A percentile compares a stretch with the other conserved stretches of the same genome.
phyloP scores from a whole-genome alignment of 2,113 vertebrate genomes.

The Microtus montanus region DNA sequence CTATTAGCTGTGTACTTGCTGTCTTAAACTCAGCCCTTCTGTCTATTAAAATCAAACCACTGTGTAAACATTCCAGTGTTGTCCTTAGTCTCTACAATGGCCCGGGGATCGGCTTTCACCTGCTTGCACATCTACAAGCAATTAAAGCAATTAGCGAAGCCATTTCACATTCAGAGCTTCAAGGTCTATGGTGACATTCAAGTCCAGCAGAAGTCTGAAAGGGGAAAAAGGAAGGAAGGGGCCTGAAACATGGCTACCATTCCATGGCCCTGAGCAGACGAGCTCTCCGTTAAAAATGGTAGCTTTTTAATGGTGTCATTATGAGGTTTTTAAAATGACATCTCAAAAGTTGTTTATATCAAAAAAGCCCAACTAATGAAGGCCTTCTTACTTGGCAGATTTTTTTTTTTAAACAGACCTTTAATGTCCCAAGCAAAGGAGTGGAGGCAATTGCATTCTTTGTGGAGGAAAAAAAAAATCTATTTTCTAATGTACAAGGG shows the following conservation, averaged over 20 bases:
- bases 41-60: constrained; percentile 92
- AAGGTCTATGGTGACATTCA: constrained; percentile 92
- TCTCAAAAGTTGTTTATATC: constrained; percentile 74
- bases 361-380: constrained; percentile 64
- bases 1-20: constrained; percentile 92
- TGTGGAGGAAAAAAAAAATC: constrained; percentile 45
- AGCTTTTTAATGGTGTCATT: constrained; percentile 65
- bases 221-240: constrained; percentile 58
- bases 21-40: constrained; percentile 89
- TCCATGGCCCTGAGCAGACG: constrained; percentile 70
- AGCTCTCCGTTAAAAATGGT: constrained; percentile 57
- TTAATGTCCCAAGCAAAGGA: constrained; percentile 38
- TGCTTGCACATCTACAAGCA: constrained; percentile 96
- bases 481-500: constrained; percentile 79
- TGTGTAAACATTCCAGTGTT: constrained; percentile 92
- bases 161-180: constrained; percentile 93
- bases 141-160: constrained; percentile 96
- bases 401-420: constrained; percentile 40
- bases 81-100: constrained; percentile 89
- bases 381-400: constrained; percentile 63
- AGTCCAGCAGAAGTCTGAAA: constrained; percentile 84
- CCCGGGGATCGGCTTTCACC: constrained; percentile 94
- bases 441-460: constrained; percentile 61
- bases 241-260: constrained; percentile 60
- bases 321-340: constrained; percentile 66